Conservation (phyloP, 2,797 vertebrate genomes). For the Esox lucius region DNA sequence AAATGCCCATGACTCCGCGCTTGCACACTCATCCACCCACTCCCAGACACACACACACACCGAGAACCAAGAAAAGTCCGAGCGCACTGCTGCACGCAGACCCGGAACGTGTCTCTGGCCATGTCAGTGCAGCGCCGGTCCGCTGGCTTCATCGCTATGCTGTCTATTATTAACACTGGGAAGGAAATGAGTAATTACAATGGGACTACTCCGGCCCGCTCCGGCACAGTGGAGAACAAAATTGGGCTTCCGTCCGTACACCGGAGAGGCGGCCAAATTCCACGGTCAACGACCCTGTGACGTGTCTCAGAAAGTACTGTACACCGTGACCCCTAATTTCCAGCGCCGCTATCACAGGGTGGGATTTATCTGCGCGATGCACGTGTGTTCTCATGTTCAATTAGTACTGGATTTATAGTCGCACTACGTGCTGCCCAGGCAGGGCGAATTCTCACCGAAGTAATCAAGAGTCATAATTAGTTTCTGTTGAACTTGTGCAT, state of each 20-base stretch:
- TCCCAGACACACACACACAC: neutral
- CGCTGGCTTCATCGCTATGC: neutral
- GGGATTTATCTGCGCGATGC: constrained; percentile 23
- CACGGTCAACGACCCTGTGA: neutral
- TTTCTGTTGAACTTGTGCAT: constrained; percentile 54
- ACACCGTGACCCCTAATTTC: constrained; percentile 43
- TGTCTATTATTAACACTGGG: constrained; percentile 61
- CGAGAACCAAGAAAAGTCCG: no score
- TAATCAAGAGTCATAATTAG: constrained; percentile 54
- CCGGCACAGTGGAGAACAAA: constrained; percentile 28
- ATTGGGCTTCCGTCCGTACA: constrained; percentile 21
- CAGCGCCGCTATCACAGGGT: constrained; percentile 35
- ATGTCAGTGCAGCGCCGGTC: constrained; percentile 48
- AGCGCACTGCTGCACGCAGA: neutral
- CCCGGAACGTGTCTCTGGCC: constrained; percentile 58
- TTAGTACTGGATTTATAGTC: constrained; percentile 18
- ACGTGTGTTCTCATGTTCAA: constrained; percentile 33
- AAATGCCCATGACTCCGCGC: no score
- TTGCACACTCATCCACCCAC: neutral
- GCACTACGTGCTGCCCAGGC: neutral
- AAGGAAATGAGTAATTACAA: constrained; percentile 61
- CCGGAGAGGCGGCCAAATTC: constrained; percentile 22
- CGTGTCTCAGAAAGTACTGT: constrained; percentile 14
- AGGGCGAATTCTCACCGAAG: constrained; percentile 44
- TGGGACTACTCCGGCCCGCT: constrained; percentile 50